A percentile compares a stretch with the other conserved stretches of the same genome.
These are phyloP conservation scores for Ophonus ardosiacus DNA, from an alignment of 2,888 invertebrate species.

Conservation along the genomic window DNA sequence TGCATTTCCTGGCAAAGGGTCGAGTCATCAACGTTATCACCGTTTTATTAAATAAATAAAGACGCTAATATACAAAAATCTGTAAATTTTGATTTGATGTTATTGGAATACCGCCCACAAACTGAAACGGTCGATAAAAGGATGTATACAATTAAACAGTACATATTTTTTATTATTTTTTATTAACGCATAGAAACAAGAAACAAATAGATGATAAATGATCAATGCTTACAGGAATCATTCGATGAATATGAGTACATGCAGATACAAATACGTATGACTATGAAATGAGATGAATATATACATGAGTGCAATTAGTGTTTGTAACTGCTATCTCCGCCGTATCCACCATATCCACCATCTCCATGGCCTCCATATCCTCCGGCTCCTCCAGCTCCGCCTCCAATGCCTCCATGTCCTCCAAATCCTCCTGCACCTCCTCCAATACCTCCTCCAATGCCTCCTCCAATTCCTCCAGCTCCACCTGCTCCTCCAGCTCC, in stretches of 20 bases:
- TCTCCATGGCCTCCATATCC: constrained; percentile 15
- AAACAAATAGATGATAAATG: not conserved
- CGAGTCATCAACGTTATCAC: no score
- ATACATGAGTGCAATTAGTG: not conserved
- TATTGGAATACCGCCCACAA: no score
- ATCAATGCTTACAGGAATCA: not conserved
- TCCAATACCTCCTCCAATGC: not conserved
- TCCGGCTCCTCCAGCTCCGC: not conserved
- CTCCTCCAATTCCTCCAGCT: not conserved
- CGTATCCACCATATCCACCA: not conserved
- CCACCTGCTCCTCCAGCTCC: not conserved
- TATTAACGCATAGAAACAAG: not conserved
- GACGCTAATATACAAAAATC: no score
- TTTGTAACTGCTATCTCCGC: not conserved
- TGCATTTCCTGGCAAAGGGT: no score
- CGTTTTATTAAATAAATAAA: no score
- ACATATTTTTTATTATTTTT: not conserved
- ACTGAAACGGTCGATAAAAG: no score
- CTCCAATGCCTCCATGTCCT: not conserved
- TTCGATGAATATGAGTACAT: not conserved
- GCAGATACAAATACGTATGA: not conserved
- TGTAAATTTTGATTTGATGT: no score
- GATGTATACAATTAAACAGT: not conserved
- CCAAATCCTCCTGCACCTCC: not conserved
- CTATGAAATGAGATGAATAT: not conserved